Percentiles rank a stretch among this genome's conserved stretches.
Conservation (phyloP, 2,113 vertebrate species). For the Rutilus rutilus region DNA sequence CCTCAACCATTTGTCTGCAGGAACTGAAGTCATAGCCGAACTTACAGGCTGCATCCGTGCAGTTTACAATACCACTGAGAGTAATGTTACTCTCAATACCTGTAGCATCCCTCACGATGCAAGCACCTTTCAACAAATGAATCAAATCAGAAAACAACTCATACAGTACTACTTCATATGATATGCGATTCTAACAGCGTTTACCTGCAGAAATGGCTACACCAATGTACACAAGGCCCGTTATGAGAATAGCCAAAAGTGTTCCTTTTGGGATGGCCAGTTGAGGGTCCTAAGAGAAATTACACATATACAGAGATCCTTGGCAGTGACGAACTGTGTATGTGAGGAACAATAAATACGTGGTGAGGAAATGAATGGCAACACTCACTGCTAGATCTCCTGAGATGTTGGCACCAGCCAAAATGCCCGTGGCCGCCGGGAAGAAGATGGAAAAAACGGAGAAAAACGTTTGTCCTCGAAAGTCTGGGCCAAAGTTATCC, state of each 20-base stretch:
- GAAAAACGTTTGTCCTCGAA: slow-evolving; percentile 86
- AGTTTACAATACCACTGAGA: slow-evolving; percentile 78
- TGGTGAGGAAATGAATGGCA: neutral
- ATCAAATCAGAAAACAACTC: neutral
- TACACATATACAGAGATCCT: neutral
- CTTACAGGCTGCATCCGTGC: slow-evolving; percentile 86
- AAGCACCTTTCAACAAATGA: slow-evolving; percentile 80
- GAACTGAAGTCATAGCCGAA: slow-evolving; percentile 88
- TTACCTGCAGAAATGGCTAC: slow-evolving; percentile 93
- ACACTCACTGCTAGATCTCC: slow-evolving; percentile 94
- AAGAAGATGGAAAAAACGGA: slow-evolving; percentile 98
- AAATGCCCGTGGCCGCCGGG: slow-evolving; percentile 96
- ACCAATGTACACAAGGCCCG: slow-evolving; percentile 91
- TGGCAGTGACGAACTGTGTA: neutral
- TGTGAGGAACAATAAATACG: neutral
- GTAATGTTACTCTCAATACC: slow-evolving; percentile 80
- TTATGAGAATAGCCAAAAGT: slow-evolving; percentile 93
- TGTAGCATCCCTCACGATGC: slow-evolving; percentile 92
- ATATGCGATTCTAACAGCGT: neutral
- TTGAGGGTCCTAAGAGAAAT: slow-evolving; percentile 88
- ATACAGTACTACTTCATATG: no score
- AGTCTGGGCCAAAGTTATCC: slow-evolving; percentile 95
- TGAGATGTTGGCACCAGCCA: slow-evolving; percentile 98
- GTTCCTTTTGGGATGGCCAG: slow-evolving; percentile 96
- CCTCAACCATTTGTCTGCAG: slow-evolving; percentile 67